These are phyloP conservation scores for Buathra laborator DNA, from an alignment of 2,888 invertebrate genomes.

Conservation along the genomic window DNA sequence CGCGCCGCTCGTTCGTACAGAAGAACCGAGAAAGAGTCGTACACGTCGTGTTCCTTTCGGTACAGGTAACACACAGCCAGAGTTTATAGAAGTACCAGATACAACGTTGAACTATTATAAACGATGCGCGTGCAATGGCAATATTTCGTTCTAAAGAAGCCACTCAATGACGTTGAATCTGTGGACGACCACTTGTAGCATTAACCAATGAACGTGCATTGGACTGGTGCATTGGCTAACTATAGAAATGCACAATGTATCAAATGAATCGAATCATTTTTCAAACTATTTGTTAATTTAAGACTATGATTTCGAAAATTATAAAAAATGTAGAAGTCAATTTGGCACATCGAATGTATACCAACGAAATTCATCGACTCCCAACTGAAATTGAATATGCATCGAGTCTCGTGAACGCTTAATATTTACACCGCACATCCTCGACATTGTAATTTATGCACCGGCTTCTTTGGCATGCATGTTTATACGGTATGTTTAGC, in stretches of 20 bases:
- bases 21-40: constrained; percentile 59
- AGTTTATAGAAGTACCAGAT: constrained; percentile 5
- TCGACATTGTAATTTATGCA: constrained; percentile 21
- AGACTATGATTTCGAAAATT: no score
- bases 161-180: not conserved
- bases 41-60: constrained; percentile 50
- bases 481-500: constrained; percentile 18
- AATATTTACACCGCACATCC: constrained; percentile 13
- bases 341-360: not conserved
- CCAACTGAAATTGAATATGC: not conserved
- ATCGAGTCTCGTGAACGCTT: not conserved
- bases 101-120: constrained; percentile 29
- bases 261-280: no score
- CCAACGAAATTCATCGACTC: constrained; percentile 25
- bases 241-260: no score
- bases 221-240: no score
- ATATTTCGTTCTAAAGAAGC: constrained; percentile 3
- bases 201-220: not conserved
- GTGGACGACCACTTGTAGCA: not conserved
- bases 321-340: not conserved
- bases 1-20: constrained; percentile 40
- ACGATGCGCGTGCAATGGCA: constrained; percentile 41
- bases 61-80: constrained; percentile 42
- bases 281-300: no score
- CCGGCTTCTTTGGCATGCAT: constrained; percentile 30